Evolutionary conservation across 2,113 vertebrate species (phyloP).

Genomic region (Protobothrops mucrosquamatus): DNA sequence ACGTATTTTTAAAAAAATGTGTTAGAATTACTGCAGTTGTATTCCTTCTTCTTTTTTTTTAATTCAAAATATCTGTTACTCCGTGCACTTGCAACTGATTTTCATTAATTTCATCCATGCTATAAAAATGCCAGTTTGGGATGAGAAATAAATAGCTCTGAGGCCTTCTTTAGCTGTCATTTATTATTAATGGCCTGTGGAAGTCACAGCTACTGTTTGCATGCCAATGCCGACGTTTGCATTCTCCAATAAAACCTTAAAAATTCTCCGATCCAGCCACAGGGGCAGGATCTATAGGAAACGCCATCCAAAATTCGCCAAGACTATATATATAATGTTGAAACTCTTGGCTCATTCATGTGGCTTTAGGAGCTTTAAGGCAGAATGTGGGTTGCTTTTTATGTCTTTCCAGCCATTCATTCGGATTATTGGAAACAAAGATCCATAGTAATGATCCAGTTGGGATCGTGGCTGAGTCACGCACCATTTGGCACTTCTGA

Average conservation of each 20-base stretch:
- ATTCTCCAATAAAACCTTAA: conserved; percentile 30
- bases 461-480: background rate
- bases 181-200: conserved; percentile 37
- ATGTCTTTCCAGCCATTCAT: background rate
- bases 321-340: background rate
- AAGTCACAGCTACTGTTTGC: conserved; percentile 37
- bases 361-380: background rate
- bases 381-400: background rate
- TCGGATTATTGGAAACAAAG: background rate
- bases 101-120: conserved; percentile 37
- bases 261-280: conserved; percentile 25
- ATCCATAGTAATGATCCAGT: background rate
- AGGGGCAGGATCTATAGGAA: conserved; percentile 3
- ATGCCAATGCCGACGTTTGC: background rate
- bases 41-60: conserved; percentile 22
- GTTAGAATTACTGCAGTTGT: conserved; percentile 36
- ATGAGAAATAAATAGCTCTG: conserved; percentile 25
- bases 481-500: background rate
- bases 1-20: conserved; percentile 4
- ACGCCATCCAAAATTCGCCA: background rate
- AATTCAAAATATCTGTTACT: conserved; percentile 38
- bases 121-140: conserved; percentile 56
- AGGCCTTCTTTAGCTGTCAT: conserved; percentile 33
- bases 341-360: background rate
- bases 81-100: conserved; percentile 54